These are phyloP conservation scores for Myotis lucifugus DNA, from an alignment of 2,113 vertebrate species.

Conservation along the genomic window DNA sequence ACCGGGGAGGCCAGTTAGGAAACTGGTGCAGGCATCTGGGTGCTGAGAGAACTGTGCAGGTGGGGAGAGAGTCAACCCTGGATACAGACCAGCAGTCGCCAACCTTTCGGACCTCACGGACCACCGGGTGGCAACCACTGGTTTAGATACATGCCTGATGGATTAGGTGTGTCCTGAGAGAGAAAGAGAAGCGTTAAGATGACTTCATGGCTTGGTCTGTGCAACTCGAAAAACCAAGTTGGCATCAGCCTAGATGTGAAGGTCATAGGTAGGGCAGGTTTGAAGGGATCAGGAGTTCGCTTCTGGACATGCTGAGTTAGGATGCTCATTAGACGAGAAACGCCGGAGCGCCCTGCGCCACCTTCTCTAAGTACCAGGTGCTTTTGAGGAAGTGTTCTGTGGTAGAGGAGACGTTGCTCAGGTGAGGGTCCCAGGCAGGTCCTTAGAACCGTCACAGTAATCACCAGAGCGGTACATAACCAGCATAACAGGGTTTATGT, in stretches of 20 bases:
- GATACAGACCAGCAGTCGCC: no score
- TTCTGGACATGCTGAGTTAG: background rate
- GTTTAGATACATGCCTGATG: no score
- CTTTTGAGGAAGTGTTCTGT: background rate
- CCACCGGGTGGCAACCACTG: no score
- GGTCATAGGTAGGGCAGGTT: background rate
- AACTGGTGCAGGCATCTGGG: no score
- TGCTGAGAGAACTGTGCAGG: background rate
- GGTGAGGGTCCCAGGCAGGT: background rate
- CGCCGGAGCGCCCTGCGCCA: background rate
- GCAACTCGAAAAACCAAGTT: background rate
- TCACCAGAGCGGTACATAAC: no score
- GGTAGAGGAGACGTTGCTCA: background rate
- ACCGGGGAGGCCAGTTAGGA: background rate
- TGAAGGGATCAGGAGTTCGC: background rate
- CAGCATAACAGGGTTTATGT: no score
- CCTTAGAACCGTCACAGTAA: background rate
- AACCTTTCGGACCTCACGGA: no score
- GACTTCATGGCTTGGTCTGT: background rate
- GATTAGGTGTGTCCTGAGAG: no score
- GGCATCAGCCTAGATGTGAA: background rate
- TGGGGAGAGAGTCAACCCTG: background rate
- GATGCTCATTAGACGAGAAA: accelerated
- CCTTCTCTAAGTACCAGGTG: background rate
- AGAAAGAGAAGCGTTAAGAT: background rate